Conservation (phyloP, 2,888 invertebrate genomes). For the Stratiomys singularior region DNA sequence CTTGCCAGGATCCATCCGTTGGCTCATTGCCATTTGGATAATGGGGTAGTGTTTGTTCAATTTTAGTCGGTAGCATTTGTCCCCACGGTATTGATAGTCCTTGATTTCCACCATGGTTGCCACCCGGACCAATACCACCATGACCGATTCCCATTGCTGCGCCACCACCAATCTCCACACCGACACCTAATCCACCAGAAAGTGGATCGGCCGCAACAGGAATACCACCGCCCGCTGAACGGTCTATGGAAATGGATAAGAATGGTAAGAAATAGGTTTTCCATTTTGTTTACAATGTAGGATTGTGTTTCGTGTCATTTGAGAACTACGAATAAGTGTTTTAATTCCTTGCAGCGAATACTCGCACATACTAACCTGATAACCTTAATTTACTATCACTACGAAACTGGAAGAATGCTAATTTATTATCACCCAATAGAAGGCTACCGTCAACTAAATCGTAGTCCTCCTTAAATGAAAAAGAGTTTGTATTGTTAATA, state of each 20-base stretch:
- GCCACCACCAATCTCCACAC: too few relatives aligned
- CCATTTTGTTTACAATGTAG: background rate
- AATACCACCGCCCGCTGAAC: slow-evolving; percentile 49
- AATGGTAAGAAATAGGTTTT: background rate
- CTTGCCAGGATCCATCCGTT: slow-evolving; percentile 82
- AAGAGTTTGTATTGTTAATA: too few relatives aligned
- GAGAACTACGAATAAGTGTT: background rate
- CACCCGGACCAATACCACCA: slow-evolving; percentile 52
- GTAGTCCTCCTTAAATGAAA: slow-evolving; percentile 62
- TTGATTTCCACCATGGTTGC: slow-evolving; percentile 54
- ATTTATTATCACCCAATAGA: slow-evolving; percentile 63
- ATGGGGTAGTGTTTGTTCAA: slow-evolving; percentile 68
- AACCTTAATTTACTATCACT: slow-evolving; percentile 65
- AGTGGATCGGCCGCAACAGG: slow-evolving; percentile 53
- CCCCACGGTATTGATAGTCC: slow-evolving; percentile 64
- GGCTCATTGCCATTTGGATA: slow-evolving; percentile 75
- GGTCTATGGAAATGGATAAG: background rate
- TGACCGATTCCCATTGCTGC: too few relatives aligned
- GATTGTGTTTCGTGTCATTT: background rate
- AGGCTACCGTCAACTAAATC: slow-evolving; percentile 63
- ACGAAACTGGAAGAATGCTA: slow-evolving; percentile 64
- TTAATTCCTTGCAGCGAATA: background rate
- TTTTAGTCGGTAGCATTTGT: slow-evolving; percentile 63
- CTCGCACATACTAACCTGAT: slow-evolving; percentile 60
- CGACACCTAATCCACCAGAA: background rate